Conservation (phyloP, 2,113 vertebrate species). For the Dipodomys merriami region DNA sequence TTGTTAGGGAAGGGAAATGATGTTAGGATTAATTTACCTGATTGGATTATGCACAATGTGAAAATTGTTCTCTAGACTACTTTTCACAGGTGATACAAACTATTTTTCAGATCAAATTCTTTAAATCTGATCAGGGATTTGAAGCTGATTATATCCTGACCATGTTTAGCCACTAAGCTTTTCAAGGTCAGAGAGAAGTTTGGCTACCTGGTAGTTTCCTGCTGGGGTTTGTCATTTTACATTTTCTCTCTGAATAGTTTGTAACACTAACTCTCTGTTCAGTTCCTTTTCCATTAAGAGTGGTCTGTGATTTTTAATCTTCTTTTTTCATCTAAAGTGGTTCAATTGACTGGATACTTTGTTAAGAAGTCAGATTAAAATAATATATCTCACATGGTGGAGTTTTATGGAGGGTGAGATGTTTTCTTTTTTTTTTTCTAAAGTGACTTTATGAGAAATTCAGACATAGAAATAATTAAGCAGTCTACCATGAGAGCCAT, state of each 20-base stretch:
- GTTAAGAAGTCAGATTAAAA: background rate
- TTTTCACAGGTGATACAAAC: background rate
- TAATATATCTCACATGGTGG: background rate
- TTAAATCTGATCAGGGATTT: background rate
- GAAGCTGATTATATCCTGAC: conserved; percentile 6
- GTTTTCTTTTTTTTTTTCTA: background rate
- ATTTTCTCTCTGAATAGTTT: conserved; percentile 48
- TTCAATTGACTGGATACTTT: background rate
- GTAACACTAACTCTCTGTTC: background rate
- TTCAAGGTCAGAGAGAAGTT: background rate
- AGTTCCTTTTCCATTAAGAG: background rate
- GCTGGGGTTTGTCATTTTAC: background rate
- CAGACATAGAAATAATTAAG: too few species aligned
- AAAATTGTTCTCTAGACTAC: background rate
- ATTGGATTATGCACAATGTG: background rate
- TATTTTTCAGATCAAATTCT: conserved; percentile 5
- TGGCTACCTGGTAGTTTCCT: background rate
- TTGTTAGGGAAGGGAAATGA: background rate
- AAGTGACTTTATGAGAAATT: too few species aligned
- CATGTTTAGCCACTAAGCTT: background rate
- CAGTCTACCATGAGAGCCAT: too few species aligned
- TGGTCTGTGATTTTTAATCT: background rate
- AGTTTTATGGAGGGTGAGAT: background rate
- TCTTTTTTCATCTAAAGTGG: background rate
- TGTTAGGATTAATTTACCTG: background rate